A percentile compares a stretch with the other conserved stretches of the same genome.
Conservation (phyloP, 2,113 vertebrate genomes). For the Trichechus manatus region DNA sequence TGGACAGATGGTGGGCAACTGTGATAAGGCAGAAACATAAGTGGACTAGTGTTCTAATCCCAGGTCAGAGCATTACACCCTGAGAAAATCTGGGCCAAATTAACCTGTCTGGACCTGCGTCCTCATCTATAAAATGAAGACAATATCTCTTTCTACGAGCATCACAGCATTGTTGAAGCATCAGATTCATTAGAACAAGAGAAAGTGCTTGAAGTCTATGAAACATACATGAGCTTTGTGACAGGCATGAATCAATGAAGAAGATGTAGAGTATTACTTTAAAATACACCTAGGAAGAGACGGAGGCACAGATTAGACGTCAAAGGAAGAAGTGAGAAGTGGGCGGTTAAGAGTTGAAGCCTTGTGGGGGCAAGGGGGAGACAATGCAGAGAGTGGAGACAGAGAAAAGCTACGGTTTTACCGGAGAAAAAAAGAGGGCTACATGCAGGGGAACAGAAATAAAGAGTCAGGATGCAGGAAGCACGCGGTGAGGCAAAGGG, state of each 20-base stretch:
- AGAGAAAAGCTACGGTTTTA: neutral
- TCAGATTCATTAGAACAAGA: neutral
- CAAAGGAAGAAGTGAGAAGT: neutral
- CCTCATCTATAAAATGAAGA: neutral
- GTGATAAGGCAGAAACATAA: neutral
- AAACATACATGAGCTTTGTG: neutral
- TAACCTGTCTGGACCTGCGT: neutral
- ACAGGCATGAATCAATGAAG: neutral
- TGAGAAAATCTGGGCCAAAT: neutral
- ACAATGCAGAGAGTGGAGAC: neutral
- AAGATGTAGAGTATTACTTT: neutral
- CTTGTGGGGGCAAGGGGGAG: neutral
- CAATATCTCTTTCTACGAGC: neutral
- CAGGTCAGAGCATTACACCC: neutral
- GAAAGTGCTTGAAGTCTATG: neutral
- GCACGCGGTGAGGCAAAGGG: conserved; percentile 47
- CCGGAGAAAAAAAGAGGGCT: neutral
- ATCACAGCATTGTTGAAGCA: neutral
- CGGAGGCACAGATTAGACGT: neutral
- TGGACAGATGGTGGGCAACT: neutral
- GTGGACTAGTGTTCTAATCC: neutral
- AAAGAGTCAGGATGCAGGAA: neutral
- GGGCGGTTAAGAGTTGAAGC: neutral
- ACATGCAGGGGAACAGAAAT: neutral
- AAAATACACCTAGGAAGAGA: neutral